Conservation (phyloP, 2,888 invertebrate species). For the Mythimna pallens region DNA sequence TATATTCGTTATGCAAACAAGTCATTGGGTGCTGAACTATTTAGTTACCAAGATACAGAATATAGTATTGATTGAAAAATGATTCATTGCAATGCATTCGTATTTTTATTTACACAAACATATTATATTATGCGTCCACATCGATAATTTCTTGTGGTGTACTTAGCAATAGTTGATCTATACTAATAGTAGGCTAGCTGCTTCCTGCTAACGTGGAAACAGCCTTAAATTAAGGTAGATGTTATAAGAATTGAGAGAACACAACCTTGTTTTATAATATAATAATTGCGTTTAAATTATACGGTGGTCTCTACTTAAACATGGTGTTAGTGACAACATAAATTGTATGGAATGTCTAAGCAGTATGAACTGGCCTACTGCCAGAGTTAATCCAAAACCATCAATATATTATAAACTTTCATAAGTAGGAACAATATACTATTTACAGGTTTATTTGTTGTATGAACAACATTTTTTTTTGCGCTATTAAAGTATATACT, state of each 20-base stretch:
- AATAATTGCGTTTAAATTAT: constrained; percentile 49
- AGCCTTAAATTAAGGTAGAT: constrained; percentile 20
- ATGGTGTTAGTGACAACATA: constrained; percentile 60
- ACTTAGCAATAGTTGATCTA: constrained; percentile 43
- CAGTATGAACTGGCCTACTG: constrained; percentile 56
- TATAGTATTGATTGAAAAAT: constrained; percentile 67
- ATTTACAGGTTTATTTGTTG: constrained; percentile 56
- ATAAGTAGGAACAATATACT: constrained; percentile 64
- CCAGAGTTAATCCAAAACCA: constrained; percentile 47
- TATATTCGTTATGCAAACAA: constrained; percentile 40
- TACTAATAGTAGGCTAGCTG: constrained; percentile 24
- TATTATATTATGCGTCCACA: constrained; percentile 61
- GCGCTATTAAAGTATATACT: constrained; percentile 22
- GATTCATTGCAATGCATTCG: constrained; percentile 66
- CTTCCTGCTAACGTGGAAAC: constrained; percentile 31
- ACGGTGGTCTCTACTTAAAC: constrained; percentile 65
- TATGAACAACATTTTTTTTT: constrained; percentile 44
- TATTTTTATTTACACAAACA: constrained; percentile 63
- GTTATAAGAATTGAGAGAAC: constrained; percentile 62
- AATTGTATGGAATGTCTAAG: constrained; percentile 65
- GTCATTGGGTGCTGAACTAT: constrained; percentile 36
- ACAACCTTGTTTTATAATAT: constrained; percentile 63
- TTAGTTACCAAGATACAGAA: constrained; percentile 55
- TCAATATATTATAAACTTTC: constrained; percentile 50
- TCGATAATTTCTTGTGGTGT: constrained; percentile 41